These are phyloP conservation scores for Dipodomys spectabilis DNA, from an alignment of 2,113 vertebrate species.

Conservation along the genomic window DNA sequence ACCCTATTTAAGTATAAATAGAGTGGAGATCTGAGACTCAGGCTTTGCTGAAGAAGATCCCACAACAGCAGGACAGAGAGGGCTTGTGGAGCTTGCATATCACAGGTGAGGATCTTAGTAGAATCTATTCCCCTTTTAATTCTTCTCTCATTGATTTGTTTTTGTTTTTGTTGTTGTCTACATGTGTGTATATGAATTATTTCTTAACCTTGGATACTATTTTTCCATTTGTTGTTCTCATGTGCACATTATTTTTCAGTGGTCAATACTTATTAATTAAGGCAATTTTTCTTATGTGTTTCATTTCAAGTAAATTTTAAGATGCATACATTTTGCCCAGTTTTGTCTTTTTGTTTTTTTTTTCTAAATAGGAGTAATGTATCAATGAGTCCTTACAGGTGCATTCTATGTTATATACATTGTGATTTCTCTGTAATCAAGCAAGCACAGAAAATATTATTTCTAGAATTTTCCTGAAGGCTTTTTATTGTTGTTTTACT, in stretches of 20 bases:
- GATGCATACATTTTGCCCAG: slow-evolving; percentile 39
- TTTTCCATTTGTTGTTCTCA: slow-evolving; percentile 64
- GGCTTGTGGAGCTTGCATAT: no score
- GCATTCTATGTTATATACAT: slow-evolving; percentile 59
- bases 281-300: not conserved
- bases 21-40: no score
- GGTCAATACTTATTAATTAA: slow-evolving; percentile 50
- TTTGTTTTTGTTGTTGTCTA: no score
- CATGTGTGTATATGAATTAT: no score
- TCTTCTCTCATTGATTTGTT: no score
- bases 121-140: no score
- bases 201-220: slow-evolving; percentile 43
- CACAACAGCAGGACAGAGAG: no score
- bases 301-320: slow-evolving; percentile 34
- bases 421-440: slow-evolving; percentile 62
- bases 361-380: not conserved
- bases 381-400: slow-evolving; percentile 52
- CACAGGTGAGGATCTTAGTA: no score
- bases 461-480: slow-evolving; percentile 33
- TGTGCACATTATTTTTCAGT: not conserved
- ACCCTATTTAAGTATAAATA: no score
- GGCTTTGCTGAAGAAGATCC: no score
- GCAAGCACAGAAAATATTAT: slow-evolving; percentile 39
- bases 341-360: not conserved
- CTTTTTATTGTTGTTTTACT: slow-evolving; percentile 2